A percentile compares a stretch with the other conserved stretches of the same genome.
phyloP scores from a whole-genome alignment of 2,797 vertebrate species.

The Euthynnus affinis region DNA sequence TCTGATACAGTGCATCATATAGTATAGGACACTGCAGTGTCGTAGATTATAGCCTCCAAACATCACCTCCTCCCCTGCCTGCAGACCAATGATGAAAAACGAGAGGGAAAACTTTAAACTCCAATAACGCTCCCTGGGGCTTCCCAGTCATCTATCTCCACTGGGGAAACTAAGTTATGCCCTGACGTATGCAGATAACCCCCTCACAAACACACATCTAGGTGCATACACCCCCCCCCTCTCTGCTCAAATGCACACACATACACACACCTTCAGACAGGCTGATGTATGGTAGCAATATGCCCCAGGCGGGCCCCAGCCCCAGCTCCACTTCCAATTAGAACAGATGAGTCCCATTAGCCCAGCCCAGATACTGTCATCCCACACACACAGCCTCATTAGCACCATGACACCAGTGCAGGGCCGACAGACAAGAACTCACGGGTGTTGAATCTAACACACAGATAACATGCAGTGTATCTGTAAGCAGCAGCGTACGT shows the following conservation, averaged over 20 bases:
- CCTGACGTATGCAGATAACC: slow-evolving; percentile 85
- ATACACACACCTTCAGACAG: slow-evolving; percentile 77
- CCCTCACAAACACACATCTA: slow-evolving; percentile 56
- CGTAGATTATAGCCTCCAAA: slow-evolving; percentile 61
- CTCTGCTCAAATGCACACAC: slow-evolving; percentile 49
- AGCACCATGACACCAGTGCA: slow-evolving; percentile 75
- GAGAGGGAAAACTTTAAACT: slow-evolving; percentile 83
- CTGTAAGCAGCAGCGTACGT: slow-evolving; percentile 59
- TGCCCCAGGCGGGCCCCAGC: slow-evolving; percentile 84
- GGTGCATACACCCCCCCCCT: slow-evolving; percentile 47
- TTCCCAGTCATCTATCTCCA: slow-evolving; percentile 83
- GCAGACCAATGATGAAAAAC: slow-evolving; percentile 79
- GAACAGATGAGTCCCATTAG: slow-evolving; percentile 89
- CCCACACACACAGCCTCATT: slow-evolving; percentile 82
- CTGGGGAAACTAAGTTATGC: slow-evolving; percentile 83
- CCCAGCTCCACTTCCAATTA: slow-evolving; percentile 83
- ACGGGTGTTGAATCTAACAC: slow-evolving; percentile 79
- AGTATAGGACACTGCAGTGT: slow-evolving; percentile 39
- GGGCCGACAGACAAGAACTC: slow-evolving; percentile 76
- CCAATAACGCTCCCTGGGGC: slow-evolving; percentile 80
- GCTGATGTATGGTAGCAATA: slow-evolving; percentile 90
- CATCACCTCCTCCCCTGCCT: slow-evolving; percentile 61
- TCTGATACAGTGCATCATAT: slow-evolving; percentile 24
- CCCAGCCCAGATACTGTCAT: slow-evolving; percentile 82
- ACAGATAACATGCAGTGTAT: slow-evolving; percentile 71